These are phyloP conservation scores for Julus scanicus DNA, from an alignment of 2,888 invertebrate genomes.

Conservation along the genomic window DNA sequence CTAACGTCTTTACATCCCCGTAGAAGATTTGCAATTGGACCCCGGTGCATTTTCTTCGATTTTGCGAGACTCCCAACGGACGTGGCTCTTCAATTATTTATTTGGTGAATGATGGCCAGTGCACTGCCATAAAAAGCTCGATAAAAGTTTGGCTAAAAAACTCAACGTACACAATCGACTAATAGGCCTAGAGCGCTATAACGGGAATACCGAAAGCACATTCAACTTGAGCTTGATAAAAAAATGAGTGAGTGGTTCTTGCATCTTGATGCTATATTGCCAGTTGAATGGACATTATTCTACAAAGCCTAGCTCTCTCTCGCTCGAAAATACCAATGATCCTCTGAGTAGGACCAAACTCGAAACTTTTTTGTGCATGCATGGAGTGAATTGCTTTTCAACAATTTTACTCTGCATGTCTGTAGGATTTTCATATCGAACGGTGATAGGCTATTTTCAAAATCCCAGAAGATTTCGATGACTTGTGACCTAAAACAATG, in stretches of 20 bases:
- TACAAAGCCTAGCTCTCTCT: background rate
- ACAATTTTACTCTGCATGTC: too few relatives aligned
- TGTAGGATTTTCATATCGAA: too few relatives aligned
- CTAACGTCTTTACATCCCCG: background rate
- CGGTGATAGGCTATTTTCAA: too few relatives aligned
- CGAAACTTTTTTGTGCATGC: background rate
- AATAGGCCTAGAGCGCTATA: background rate
- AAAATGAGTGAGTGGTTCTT: background rate
- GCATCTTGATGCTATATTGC: background rate
- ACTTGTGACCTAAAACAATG: too few relatives aligned
- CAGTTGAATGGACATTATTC: background rate
- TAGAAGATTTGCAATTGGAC: background rate
- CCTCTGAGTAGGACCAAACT: background rate
- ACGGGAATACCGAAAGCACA: background rate
- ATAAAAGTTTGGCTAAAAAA: conserved; percentile 26
- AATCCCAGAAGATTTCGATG: too few relatives aligned
- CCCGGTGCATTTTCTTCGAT: conserved; percentile 10
- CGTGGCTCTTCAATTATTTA: conserved; percentile 36
- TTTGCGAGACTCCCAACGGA: background rate
- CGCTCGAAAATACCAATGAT: background rate
- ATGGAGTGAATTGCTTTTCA: too few relatives aligned
- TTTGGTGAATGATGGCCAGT: conserved; percentile 20
- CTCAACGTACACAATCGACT: conserved; percentile 2
- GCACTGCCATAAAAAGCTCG: conserved; percentile 14
- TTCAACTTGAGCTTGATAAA: background rate